Conservation (phyloP, 2,797 vertebrate genomes). For the Pipistrellus pipistrellus region DNA sequence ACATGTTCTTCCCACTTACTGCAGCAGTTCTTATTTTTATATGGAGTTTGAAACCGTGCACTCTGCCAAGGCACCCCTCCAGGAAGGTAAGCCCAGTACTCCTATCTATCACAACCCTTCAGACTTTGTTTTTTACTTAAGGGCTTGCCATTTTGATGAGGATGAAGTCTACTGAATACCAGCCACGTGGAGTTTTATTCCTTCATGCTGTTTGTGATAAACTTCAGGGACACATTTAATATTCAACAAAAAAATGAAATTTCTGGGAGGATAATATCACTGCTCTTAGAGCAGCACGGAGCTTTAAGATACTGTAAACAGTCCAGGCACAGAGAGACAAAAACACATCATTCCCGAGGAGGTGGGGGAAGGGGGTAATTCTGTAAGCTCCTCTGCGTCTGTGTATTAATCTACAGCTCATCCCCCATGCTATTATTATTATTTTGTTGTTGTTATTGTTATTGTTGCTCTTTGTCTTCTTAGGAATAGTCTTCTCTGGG, state of each 20-base stretch:
- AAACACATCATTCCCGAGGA: not conserved
- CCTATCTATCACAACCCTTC: slow-evolving; percentile 7
- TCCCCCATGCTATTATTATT: not conserved
- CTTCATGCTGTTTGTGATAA: slow-evolving; percentile 64
- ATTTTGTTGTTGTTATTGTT: not conserved
- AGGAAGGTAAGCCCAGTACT: slow-evolving; percentile 22
- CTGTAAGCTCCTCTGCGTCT: not conserved
- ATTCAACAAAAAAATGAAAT: slow-evolving; percentile 57
- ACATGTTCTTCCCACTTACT: slow-evolving; percentile 35
- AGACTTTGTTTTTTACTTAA: slow-evolving; percentile 64
- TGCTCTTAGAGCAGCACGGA: accelerated
- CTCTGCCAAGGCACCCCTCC: slow-evolving; percentile 43
- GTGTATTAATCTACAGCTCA: not conserved
- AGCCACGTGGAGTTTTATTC: slow-evolving; percentile 70
- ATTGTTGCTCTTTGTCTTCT: slow-evolving; percentile 56
- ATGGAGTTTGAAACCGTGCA: not conserved
- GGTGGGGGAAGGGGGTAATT: not conserved
- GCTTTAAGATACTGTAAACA: not conserved
- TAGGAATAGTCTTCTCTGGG: not conserved
- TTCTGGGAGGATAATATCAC: not conserved
- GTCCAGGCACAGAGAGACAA: not conserved
- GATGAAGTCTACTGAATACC: not conserved
- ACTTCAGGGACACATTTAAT: slow-evolving; percentile 75
- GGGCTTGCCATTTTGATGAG: slow-evolving; percentile 48
- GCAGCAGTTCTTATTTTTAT: slow-evolving; percentile 53